Evolutionary conservation across 2,888 invertebrate genomes (phyloP).

Genomic region (Sialis lutaria): DNA sequence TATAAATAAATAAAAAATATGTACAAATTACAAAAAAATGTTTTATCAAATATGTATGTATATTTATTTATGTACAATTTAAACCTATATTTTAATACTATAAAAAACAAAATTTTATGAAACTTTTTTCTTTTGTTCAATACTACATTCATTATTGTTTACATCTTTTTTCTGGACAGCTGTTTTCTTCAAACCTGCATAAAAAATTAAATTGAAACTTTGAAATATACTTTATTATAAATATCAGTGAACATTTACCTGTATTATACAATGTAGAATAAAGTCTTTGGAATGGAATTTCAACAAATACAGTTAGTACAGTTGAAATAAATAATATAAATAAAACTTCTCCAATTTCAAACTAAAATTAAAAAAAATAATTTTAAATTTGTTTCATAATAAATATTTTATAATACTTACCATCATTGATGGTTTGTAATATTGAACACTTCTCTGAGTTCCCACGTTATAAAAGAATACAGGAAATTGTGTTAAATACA

Average conservation of each 20-base stretch:
- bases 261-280: background rate
- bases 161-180: background rate
- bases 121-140: too few relatives aligned
- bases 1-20: too few relatives aligned
- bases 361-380: slow-evolving; percentile 23
- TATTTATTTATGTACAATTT: too few relatives aligned
- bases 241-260: too few relatives aligned
- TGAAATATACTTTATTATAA: too few relatives aligned
- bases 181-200: background rate
- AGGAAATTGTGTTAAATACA: slow-evolving; percentile 44
- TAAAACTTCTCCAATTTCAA: slow-evolving; percentile 30
- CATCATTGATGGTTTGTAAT: slow-evolving; percentile 30
- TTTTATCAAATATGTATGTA: too few relatives aligned
- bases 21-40: too few relatives aligned
- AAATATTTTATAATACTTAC: slow-evolving; percentile 23
- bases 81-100: too few relatives aligned
- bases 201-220: too few relatives aligned
- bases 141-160: background rate
- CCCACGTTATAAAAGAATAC: slow-evolving; percentile 48
- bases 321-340: slow-evolving; percentile 28
- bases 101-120: too few relatives aligned
- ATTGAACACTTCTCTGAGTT: slow-evolving; percentile 28
- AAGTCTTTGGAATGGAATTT: slow-evolving; percentile 32
- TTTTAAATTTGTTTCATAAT: background rate
- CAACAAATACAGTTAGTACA: slow-evolving; percentile 32